A percentile compares a stretch with the other conserved stretches of the same genome.
Conservation (phyloP, 1,140 invertebrate species). For the Drosophila teissieri region DNA sequence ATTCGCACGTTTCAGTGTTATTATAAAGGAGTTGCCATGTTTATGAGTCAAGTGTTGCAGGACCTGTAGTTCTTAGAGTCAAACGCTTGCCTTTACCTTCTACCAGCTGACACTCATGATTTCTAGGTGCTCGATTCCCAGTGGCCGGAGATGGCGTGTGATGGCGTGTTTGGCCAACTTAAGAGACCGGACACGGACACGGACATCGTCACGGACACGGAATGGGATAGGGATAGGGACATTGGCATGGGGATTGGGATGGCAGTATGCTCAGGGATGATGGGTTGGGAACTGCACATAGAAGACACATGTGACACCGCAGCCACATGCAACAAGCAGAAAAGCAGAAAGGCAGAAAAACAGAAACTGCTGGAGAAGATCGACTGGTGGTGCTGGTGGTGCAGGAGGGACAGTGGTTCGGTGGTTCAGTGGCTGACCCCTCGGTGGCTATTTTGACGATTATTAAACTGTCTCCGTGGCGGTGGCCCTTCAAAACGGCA, state of each 20-base stretch:
- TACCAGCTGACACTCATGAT: conserved; percentile 32
- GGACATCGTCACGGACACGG: conserved; percentile 38
- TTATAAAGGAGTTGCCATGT: neutral
- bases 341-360: neutral
- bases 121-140: neutral
- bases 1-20: too few species aligned
- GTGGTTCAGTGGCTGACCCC: neutral
- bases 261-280: conserved; percentile 7
- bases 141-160: neutral
- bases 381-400: neutral
- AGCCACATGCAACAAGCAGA: conserved; percentile 59
- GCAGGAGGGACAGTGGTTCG: neutral
- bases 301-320: conserved; percentile 34
- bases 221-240: neutral
- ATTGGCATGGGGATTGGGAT: neutral
- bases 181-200: conserved; percentile 32
- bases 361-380: neutral
- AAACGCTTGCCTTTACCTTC: conserved; percentile 2
- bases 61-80: conserved; percentile 1
- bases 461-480: conserved; percentile 81
- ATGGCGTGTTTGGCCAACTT: conserved; percentile 31
- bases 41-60: neutral
- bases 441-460: conserved; percentile 59
- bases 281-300: neutral
- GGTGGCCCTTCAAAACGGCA: conserved; percentile 69